phyloP scores from a whole-genome alignment of 2,113 vertebrate genomes.

The Pachypanchax playfairii region DNA sequence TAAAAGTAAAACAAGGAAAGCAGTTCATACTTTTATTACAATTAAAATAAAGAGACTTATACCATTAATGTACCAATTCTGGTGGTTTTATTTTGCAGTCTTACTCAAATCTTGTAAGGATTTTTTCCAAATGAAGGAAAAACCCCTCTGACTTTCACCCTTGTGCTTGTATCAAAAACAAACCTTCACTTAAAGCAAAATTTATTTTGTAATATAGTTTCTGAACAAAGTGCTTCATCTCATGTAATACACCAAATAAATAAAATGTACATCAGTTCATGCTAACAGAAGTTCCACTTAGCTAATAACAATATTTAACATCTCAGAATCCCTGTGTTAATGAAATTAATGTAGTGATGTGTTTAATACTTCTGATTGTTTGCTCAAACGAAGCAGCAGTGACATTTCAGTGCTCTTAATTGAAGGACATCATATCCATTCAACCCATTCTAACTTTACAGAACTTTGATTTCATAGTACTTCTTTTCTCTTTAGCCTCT shows the following conservation, averaged over 20 bases:
- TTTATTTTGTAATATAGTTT: conserved; percentile 38
- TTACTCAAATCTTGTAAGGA: conserved; percentile 8
- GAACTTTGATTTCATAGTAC: not conserved
- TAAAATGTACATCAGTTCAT: conserved; percentile 72
- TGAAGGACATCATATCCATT: conserved; percentile 11
- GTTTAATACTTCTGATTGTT: not conserved
- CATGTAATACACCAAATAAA: conserved; percentile 74
- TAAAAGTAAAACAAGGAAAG: no score
- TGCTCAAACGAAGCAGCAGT: conserved; percentile 4
- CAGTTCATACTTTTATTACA: not conserved
- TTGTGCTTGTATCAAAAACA: conserved; percentile 15
- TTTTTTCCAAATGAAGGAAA: conserved; percentile 3
- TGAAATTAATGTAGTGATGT: conserved; percentile 18
- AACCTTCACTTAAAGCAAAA: conserved; percentile 29
- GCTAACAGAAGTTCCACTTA: conserved; percentile 63
- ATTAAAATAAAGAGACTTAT: not conserved
- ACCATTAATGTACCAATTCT: not conserved
- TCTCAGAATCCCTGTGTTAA: conserved; percentile 7
- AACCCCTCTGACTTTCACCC: not conserved
- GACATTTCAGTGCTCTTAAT: conserved; percentile 20
- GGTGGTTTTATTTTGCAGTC: conserved; percentile 12
- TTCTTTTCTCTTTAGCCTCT: conserved; percentile 7
- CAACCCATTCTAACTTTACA: conserved; percentile 14
- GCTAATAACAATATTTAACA: conserved; percentile 39
- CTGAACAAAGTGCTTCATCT: conserved; percentile 74